Conservation (phyloP, 2,797 vertebrate genomes). For the Capromys pilorides region DNA sequence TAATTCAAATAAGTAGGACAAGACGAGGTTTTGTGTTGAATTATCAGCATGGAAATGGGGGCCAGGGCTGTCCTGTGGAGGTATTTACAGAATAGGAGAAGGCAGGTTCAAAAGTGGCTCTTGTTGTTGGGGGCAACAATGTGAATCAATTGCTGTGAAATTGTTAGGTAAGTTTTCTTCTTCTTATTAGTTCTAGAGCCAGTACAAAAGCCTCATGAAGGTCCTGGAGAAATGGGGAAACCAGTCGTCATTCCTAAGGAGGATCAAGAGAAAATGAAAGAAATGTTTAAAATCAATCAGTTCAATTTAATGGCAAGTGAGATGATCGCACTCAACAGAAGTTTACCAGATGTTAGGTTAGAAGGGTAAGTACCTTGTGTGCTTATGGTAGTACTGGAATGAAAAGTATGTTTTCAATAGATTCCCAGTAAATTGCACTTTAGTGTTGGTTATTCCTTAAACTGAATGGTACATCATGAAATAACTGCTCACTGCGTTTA, state of each 20-base stretch:
- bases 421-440: slow-evolving; percentile 34
- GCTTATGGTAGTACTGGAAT: slow-evolving; percentile 65
- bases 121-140: neutral
- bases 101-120: neutral
- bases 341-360: slow-evolving; percentile 96
- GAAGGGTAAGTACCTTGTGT: slow-evolving; percentile 92
- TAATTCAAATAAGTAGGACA: neutral
- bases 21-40: neutral
- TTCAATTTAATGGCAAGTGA: slow-evolving; percentile 99
- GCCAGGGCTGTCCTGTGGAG: too few relatives aligned
- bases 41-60: too few relatives aligned
- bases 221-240: slow-evolving; percentile 98
- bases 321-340: slow-evolving; percentile 98
- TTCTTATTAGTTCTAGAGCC: slow-evolving; percentile 89
- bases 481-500: slow-evolving; percentile 17
- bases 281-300: slow-evolving; percentile 99
- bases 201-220: slow-evolving; percentile 92
- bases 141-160: slow-evolving; percentile 47
- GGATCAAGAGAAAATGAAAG: slow-evolving; percentile 99
- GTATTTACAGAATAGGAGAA: neutral
- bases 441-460: neutral
- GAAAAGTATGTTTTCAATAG: slow-evolving; percentile 50
- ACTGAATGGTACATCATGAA: neutral
- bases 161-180: slow-evolving; percentile 56
- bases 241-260: slow-evolving; percentile 98